Percentiles rank a stretch among this genome's conserved stretches.
phyloP scores from a whole-genome alignment of 2,113 vertebrate species.

The Forbesichthys papilliferus region DNA sequence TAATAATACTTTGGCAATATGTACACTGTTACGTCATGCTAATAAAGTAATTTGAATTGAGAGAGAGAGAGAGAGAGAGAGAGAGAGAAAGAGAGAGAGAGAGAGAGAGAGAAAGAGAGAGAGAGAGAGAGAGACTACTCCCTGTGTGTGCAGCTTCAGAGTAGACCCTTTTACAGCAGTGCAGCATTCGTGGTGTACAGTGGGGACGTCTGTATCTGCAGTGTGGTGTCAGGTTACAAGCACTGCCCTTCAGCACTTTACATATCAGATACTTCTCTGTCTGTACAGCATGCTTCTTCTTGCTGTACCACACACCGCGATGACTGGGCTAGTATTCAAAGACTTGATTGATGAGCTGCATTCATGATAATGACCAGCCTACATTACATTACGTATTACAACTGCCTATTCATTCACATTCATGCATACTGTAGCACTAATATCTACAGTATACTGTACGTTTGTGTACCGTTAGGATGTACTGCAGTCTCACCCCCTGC shows the following conservation, averaged over 20 bases:
- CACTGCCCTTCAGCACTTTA: constrained; percentile 24
- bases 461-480: background rate
- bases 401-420: background rate
- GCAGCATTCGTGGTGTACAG: constrained; percentile 34
- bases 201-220: constrained; percentile 36
- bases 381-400: background rate
- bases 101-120: background rate
- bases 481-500: background rate
- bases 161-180: constrained; percentile 38
- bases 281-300: background rate
- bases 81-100: background rate
- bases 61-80: background rate
- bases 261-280: background rate
- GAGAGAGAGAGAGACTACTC: background rate
- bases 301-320: background rate
- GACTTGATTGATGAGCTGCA: background rate
- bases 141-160: constrained; percentile 36
- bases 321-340: background rate
- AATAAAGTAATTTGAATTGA: too few relatives aligned
- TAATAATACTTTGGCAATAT: too few relatives aligned
- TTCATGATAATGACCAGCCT: background rate
- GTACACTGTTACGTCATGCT: too few relatives aligned
- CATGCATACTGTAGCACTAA: background rate
- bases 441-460: background rate
- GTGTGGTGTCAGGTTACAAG: constrained; percentile 50